Conservation (phyloP, 2,113 vertebrate species). For the Phrynosoma platyrhinos region DNA sequence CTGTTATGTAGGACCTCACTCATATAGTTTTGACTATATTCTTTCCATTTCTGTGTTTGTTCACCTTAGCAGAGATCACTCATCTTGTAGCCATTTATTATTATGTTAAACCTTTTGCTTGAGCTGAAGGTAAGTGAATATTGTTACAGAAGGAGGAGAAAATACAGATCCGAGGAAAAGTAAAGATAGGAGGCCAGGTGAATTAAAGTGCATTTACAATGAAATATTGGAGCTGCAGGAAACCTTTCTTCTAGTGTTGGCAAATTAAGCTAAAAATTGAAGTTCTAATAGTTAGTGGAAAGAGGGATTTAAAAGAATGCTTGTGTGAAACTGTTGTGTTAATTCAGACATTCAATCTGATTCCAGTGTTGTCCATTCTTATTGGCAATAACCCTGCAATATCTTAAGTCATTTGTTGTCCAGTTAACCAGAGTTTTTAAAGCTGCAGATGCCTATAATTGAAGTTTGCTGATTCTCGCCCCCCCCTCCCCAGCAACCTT, state of each 20-base stretch:
- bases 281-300: neutral
- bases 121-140: neutral
- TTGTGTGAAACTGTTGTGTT: neutral
- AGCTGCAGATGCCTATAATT: too few species aligned
- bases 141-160: neutral
- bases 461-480: too few species aligned
- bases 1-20: too few species aligned
- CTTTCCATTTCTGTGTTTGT: neutral
- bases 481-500: too few species aligned
- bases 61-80: neutral
- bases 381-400: too few species aligned
- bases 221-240: neutral
- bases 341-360: neutral
- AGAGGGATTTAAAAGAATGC: too few species aligned
- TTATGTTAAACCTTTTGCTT: neutral
- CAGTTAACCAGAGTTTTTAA: too few species aligned
- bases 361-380: too few species aligned
- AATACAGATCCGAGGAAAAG: neutral
- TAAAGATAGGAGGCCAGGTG: neutral
- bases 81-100: neutral
- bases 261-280: neutral
- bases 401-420: too few species aligned
- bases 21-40: too few species aligned
- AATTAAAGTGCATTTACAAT: neutral
- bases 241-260: neutral